Conservation (phyloP, 2,888 invertebrate species). For the Lasioglossum leucozonium region DNA sequence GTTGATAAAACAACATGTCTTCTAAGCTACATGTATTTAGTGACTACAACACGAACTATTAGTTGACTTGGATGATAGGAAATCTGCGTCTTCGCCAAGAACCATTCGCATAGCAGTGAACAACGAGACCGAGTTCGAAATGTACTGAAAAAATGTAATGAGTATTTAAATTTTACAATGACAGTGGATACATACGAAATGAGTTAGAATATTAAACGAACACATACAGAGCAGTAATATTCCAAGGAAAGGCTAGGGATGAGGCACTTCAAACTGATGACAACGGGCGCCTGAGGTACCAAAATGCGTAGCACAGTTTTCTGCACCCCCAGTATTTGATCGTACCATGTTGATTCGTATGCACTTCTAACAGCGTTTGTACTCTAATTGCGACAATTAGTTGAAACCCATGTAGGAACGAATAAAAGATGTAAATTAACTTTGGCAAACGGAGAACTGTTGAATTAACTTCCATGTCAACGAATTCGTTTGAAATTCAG, state of each 20-base stretch:
- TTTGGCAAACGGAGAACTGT: neutral
- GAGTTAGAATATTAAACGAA: too few species aligned
- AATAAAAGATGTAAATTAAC: neutral
- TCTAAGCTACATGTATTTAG: neutral
- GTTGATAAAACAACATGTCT: neutral
- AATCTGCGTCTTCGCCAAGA: neutral
- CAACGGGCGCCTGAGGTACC: slow-evolving; percentile 54
- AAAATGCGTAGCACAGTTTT: slow-evolving; percentile 5
- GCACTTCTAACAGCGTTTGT: slow-evolving; percentile 7
- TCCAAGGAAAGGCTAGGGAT: slow-evolving; percentile 56
- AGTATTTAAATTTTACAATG: neutral
- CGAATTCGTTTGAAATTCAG: neutral
- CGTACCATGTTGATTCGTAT: slow-evolving; percentile 39
- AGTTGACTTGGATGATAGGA: neutral
- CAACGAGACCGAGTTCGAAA: slow-evolving; percentile 60
- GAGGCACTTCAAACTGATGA: slow-evolving; percentile 49
- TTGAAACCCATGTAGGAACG: neutral
- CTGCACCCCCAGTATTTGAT: slow-evolving; percentile 3
- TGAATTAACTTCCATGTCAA: neutral
- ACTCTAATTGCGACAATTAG: slow-evolving; percentile 9
- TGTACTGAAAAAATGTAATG: slow-evolving; percentile 34
- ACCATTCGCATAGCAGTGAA: slow-evolving; percentile 56
- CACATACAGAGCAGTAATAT: slow-evolving; percentile 49
- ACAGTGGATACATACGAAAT: neutral
- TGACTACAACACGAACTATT: neutral